Evolutionary conservation across 1,140 invertebrate species (phyloP).

Genomic region (Agraylea sexmaculata): DNA sequence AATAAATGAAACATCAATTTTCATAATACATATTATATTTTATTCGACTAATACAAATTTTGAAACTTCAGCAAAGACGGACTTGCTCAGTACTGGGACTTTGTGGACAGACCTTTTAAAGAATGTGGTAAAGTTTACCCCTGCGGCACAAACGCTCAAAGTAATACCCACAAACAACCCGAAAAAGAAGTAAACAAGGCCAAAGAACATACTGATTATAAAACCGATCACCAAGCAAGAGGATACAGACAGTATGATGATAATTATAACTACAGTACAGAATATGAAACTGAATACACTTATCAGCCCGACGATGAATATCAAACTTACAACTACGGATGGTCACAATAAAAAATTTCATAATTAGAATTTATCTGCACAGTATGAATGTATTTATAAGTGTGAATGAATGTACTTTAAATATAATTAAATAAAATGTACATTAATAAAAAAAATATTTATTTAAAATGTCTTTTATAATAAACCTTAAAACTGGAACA

Average conservation of each 20-base stretch:
- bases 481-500: background rate
- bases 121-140: slow-evolving; percentile 16
- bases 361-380: background rate
- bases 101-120: slow-evolving; percentile 8
- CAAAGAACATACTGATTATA: slow-evolving; percentile 1
- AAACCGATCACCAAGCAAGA: background rate
- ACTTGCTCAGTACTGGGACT: slow-evolving; percentile 19
- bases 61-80: slow-evolving; percentile 8
- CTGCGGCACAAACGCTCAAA: slow-evolving; percentile 7
- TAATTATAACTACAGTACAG: slow-evolving; percentile 3
- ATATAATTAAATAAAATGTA: background rate
- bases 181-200: slow-evolving; percentile 2
- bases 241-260: slow-evolving; percentile 9
- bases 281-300: slow-evolving; percentile 9
- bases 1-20: slow-evolving; percentile 1
- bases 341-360: slow-evolving; percentile 1
- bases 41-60: background rate
- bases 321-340: slow-evolving; percentile 4
- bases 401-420: background rate
- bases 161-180: slow-evolving; percentile 6
- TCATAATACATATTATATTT: slow-evolving; percentile 1
- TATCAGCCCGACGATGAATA: background rate
- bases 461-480: background rate
- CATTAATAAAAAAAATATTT: slow-evolving; percentile 1
- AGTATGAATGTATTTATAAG: background rate